phyloP scores from a whole-genome alignment of 1,140 invertebrate genomes.

The Ceratosolen fusciceps region DNA sequence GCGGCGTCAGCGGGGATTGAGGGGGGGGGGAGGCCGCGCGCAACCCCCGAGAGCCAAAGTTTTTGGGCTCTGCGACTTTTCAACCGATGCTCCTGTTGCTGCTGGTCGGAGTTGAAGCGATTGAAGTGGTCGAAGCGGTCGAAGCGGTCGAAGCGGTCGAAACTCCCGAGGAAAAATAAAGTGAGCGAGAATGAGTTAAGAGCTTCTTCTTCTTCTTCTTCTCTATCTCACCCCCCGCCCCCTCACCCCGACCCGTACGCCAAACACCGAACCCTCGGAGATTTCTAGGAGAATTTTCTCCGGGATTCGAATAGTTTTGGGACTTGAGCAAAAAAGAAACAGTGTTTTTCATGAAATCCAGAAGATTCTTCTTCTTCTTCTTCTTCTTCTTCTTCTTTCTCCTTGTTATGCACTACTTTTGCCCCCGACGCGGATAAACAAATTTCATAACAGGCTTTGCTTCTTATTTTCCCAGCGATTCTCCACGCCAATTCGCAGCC shows the following conservation, averaged over 20 bases:
- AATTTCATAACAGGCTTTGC: background rate
- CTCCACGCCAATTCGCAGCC: background rate
- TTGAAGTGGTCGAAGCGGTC: too few species aligned
- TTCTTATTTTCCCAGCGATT: background rate
- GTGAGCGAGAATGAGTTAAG: background rate
- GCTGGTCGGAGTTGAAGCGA: too few species aligned
- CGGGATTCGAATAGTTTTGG: background rate
- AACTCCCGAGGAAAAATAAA: slow-evolving; percentile 18
- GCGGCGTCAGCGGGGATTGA: background rate
- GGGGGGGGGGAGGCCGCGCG: background rate
- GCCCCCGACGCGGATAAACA: background rate
- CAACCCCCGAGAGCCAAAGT: slow-evolving; percentile 35
- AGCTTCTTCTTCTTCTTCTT: background rate
- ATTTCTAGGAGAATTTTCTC: slow-evolving; percentile 1
- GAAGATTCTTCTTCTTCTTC: too few species aligned
- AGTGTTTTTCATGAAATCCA: background rate
- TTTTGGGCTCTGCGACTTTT: slow-evolving; percentile 36
- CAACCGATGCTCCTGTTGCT: too few species aligned
- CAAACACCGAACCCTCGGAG: too few species aligned
- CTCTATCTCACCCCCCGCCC: too few species aligned
- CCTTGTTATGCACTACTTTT: background rate
- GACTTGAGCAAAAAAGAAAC: slow-evolving; percentile 18
- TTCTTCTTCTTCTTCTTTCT: too few species aligned
- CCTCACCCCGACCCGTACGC: too few species aligned
- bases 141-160: background rate